Evolutionary conservation across 2,888 invertebrate genomes (phyloP).

Genomic region (Saturnia japonica): DNA sequence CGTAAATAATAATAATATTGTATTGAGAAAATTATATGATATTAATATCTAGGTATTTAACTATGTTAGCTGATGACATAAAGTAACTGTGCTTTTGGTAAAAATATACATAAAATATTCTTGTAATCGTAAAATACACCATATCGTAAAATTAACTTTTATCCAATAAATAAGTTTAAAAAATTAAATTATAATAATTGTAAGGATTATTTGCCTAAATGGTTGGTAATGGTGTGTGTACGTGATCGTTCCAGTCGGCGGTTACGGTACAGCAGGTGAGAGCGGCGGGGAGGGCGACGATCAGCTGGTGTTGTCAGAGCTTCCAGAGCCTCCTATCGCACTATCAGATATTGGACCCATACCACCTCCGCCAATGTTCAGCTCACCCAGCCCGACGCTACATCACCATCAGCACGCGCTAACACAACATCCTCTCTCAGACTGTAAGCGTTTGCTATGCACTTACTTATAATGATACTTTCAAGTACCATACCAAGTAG

Average conservation of each 20-base stretch:
- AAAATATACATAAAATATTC: not conserved
- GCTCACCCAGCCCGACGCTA: constrained; percentile 89
- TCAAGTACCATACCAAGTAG: too few species aligned
- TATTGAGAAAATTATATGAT: too few species aligned
- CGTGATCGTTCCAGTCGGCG: constrained; percentile 76
- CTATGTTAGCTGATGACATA: too few species aligned
- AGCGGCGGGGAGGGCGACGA: constrained; percentile 62
- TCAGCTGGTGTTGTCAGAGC: constrained; percentile 89
- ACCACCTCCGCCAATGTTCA: constrained; percentile 97
- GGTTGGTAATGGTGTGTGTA: not conserved
- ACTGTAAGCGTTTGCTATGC: constrained; percentile 54
- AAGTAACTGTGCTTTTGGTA: too few species aligned
- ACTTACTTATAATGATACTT: too few species aligned
- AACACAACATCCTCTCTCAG: constrained; percentile 60
- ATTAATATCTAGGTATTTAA: too few species aligned
- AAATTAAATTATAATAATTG: not conserved
- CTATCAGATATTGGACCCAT: constrained; percentile 96
- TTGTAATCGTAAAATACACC: not conserved
- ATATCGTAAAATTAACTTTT: not conserved
- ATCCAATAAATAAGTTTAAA: not conserved
- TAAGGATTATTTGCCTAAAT: not conserved
- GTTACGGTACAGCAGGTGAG: constrained; percentile 68
- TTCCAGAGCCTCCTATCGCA: constrained; percentile 96
- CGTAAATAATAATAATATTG: too few species aligned
- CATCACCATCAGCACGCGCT: constrained; percentile 53